These are phyloP conservation scores for Strigamia crassipes DNA, from an alignment of 2,888 invertebrate species.

Conservation along the genomic window DNA sequence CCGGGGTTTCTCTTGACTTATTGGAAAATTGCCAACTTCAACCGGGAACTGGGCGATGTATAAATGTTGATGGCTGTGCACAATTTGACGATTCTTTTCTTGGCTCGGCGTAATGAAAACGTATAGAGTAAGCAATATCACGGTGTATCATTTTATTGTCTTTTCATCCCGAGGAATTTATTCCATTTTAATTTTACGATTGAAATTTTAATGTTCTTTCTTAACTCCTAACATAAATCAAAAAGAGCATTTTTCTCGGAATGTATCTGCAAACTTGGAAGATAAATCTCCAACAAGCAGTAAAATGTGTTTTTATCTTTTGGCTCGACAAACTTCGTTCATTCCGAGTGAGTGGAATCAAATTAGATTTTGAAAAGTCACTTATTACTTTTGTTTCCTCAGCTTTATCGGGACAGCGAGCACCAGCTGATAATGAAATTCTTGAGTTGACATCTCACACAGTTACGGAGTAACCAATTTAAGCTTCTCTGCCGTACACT, in stretches of 20 bases:
- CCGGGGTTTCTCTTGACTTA: neutral
- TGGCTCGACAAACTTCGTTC: neutral
- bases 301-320: neutral
- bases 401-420: neutral
- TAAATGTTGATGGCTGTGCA: constrained; percentile 16
- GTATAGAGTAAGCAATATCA: neutral
- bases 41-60: neutral
- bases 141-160: neutral
- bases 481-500: neutral
- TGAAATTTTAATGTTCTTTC: neutral
- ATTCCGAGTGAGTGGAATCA: too few species aligned
- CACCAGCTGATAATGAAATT: neutral
- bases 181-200: neutral
- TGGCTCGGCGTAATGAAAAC: neutral
- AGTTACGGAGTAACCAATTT: neutral
- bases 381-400: too few species aligned
- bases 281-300: neutral
- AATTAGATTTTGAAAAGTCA: too few species aligned
- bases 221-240: too few species aligned
- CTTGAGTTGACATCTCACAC: neutral
- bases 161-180: neutral
- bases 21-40: neutral
- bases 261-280: too few species aligned
- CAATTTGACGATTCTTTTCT: constrained; percentile 5
- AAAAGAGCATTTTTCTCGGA: too few species aligned